Evolutionary conservation across 2,113 vertebrate genomes (phyloP).

Genomic region (Elephantulus edwardii): DNA sequence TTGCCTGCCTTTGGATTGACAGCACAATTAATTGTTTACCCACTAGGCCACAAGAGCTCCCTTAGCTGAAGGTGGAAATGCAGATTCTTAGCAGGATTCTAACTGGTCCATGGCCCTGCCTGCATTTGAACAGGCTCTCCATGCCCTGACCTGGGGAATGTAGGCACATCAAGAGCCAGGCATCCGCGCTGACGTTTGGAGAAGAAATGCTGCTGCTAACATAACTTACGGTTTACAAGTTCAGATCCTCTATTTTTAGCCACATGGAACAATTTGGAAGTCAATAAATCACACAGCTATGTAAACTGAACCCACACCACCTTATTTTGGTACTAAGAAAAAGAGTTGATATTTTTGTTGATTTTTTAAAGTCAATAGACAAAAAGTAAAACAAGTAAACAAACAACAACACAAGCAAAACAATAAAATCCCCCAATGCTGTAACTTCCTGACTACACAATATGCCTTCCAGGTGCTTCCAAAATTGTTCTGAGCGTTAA

Average conservation of each 20-base stretch:
- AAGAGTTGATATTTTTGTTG: constrained; percentile 31
- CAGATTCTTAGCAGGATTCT: background rate
- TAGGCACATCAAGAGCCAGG: constrained; percentile 51
- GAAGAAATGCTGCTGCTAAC: constrained; percentile 63
- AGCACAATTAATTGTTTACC: no score
- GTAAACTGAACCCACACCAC: constrained; percentile 50
- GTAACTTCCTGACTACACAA: constrained; percentile 38
- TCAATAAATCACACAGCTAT: constrained; percentile 51
- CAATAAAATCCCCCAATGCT: background rate
- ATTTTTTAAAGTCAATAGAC: constrained; percentile 12
- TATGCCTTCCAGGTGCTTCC: constrained; percentile 58
- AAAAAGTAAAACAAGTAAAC: background rate
- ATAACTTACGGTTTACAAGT: constrained; percentile 60
- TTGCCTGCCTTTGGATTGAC: no score
- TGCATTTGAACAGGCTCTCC: constrained; percentile 72
- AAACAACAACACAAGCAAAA: background rate
- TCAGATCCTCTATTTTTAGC: constrained; percentile 62
- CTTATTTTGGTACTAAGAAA: background rate
- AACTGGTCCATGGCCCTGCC: background rate
- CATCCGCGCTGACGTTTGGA: constrained; percentile 49
- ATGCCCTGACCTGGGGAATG: no score
- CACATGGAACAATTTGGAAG: constrained; percentile 69
- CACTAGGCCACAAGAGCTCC: no score
- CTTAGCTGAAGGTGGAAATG: background rate
- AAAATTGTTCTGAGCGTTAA: constrained; percentile 71